phyloP scores from a whole-genome alignment of 1,140 invertebrate genomes.

The Nebria ingens region DNA sequence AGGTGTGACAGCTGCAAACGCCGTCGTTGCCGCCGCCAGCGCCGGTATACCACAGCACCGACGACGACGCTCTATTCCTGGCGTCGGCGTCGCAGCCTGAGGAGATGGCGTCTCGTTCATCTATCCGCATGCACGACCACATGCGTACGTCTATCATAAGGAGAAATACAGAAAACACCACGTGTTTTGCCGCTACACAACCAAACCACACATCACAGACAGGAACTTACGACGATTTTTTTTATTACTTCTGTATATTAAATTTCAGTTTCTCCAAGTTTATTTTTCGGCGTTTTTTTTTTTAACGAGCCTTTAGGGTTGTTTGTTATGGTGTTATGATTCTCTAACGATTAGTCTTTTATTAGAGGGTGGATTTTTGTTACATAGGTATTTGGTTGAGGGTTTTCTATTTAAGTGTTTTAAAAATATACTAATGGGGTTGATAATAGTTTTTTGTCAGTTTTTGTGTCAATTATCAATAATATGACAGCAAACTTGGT shows the following conservation, averaged over 20 bases:
- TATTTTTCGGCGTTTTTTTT: not conserved
- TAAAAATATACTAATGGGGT: too few relatives aligned
- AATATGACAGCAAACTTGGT: too few relatives aligned
- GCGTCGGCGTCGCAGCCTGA: not conserved
- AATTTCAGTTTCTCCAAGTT: not conserved
- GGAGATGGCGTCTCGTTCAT: not conserved
- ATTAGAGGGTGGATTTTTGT: not conserved
- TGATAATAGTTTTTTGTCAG: too few relatives aligned
- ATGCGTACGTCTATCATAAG: not conserved
- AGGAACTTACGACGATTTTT: not conserved
- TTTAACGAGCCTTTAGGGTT: not conserved
- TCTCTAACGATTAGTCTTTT: not conserved
- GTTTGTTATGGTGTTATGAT: not conserved
- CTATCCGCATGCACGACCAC: not conserved
- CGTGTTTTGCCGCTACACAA: not conserved
- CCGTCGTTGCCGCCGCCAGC: too few relatives aligned
- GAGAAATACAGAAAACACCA: not conserved
- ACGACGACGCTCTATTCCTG: not conserved
- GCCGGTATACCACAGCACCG: too few relatives aligned
- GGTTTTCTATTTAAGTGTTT: too few relatives aligned
- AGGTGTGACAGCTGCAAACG: conserved; percentile 5
- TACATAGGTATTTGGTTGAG: too few relatives aligned
- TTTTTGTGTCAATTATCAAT: too few relatives aligned
- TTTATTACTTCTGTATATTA: too few relatives aligned
- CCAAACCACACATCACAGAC: not conserved